Conservation (phyloP, 2,888 invertebrate species). For the Aleiodes leptofemur region DNA sequence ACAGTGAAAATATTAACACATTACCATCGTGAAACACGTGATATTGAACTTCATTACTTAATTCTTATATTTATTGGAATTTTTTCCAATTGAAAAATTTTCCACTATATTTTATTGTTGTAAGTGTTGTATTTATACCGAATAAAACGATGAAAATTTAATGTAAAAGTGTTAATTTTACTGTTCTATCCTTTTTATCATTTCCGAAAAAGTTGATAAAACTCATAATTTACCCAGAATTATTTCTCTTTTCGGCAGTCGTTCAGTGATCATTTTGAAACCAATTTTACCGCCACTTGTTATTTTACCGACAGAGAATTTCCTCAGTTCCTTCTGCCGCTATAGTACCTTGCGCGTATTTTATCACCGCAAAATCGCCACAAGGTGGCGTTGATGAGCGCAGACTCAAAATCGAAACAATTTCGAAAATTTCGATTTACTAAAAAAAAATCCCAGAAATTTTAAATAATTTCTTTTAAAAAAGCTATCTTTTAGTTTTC, state of each 20-base stretch:
- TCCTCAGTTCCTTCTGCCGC: not conserved
- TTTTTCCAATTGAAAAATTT: not conserved
- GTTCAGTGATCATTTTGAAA: no score
- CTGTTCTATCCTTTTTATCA: no score
- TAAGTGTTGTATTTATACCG: constrained; percentile 4
- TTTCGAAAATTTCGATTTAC: not conserved
- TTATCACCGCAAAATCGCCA: not conserved
- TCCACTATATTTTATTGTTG: not conserved
- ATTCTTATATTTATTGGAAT: constrained; percentile 16
- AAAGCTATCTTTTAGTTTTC: no score
- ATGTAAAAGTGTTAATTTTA: not conserved
- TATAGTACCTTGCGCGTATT: not conserved
- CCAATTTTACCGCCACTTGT: not conserved
- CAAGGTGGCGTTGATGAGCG: not conserved
- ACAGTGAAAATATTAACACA: not conserved
- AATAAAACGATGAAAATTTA: not conserved
- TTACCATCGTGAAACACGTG: not conserved
- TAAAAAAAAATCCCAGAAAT: not conserved
- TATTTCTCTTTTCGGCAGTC: no score
- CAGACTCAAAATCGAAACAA: not conserved
- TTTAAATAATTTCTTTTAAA: no score
- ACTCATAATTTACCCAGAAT: no score
- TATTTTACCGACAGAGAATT: not conserved
- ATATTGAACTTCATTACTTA: constrained; percentile 4
- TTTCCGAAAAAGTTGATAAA: no score